Evolutionary conservation across 2,113 vertebrate species (phyloP), one percentile per base, ranked within the genome.

Genomic region (Takifugu flavidus): DNA sequence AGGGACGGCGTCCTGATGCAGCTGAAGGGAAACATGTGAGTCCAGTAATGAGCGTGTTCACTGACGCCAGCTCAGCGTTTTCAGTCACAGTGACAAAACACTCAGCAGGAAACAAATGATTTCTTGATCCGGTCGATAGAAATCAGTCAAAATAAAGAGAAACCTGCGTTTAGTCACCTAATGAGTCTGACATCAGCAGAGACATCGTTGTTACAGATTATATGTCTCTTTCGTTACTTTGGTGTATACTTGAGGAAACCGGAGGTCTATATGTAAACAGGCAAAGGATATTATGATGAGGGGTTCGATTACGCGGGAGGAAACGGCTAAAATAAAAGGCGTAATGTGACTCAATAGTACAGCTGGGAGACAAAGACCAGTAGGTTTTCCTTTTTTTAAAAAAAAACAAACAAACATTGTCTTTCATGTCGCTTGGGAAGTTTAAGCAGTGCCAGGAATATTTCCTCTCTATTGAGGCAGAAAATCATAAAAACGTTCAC

Each of bases 401-500:
- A 20, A 20, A n/a, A n/a, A n/a, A n/a, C n/a, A n/a, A n/a, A n/a
- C n/a, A 49, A 4, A 43, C 45, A 25, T 56, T 66, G 49, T 69
- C 50, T 57, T 45, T 64, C 53, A 68, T 25, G 4, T 27, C 71
- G 57, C 4, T 51, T 14, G 50, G 50, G 25, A 60, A 31, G 31
- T 60, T 46, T 31, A 28, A 63, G 10, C 4, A 2, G 27, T 72
- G 72, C 74, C 65, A 58, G 84, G 63, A 75, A 70, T 71, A 59
- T 70, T 75, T 74, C 69, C 54, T 75, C 67, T 78, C 65, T 67
- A 14, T 51, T 66, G 69, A 78, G 61, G 74, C 77, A 85, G 61
- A 82, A 79, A 82, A 80, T 83, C 65, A 76, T 80, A 54, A 69
- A 82, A 86, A 79, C 62, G 39, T 81, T 49, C 62, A 74, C 67